Base-by-base conservation (phyloP, 2,888 invertebrate genomes). In the Bimastos eiseni region DNA sequence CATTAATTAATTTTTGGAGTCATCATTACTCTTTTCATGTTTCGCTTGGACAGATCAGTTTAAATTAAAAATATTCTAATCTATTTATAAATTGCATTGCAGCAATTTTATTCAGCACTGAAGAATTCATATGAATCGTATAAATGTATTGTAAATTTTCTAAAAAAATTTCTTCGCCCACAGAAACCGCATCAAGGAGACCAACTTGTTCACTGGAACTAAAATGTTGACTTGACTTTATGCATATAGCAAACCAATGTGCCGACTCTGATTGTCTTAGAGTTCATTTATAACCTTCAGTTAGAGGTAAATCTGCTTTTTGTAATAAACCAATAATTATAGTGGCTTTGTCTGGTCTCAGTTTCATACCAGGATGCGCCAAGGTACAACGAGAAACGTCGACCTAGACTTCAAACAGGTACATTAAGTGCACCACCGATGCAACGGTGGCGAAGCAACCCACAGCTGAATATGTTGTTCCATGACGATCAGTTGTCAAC, bases 331-430 rank as follows among this genome's bases (percentile, higher is more conserved):
- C 17, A 86, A 36, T 86, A 8, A n/a, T 11, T n/a, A 36, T 33
- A 37, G 13, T 37, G 86, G 36, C 36, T 86, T 5, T 37, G 36
- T 86, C 24, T 89, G 41, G 24, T 44, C 36, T 1, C 97, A 98
- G 99, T 99, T 96, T 98, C 98, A 95, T 99, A 98, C 96, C 98
- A 98, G 95, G 99, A 98, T 94, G 97, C 98, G 94, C 99, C 99
- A 94, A 97, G 97, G 95, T 99, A 98, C 97, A 99, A 98, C 96
- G 98, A 98, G 94, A 97, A 97, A 95, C 96, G 99, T 93, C 94
- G 94, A 88, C 92, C 92, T 15, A 93, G 93, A 84, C 92, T 93
- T 36, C 92, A 93, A 8, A 92, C 93, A 70, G 36, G 41, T 41
- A 19, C 89, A n/a, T 86, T 33, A 36, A 37, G 86, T 34, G 37